These are phyloP conservation scores for Clarias fuscus DNA, from an alignment of 2,797 vertebrate genomes.

Conservation along the genomic window DNA sequence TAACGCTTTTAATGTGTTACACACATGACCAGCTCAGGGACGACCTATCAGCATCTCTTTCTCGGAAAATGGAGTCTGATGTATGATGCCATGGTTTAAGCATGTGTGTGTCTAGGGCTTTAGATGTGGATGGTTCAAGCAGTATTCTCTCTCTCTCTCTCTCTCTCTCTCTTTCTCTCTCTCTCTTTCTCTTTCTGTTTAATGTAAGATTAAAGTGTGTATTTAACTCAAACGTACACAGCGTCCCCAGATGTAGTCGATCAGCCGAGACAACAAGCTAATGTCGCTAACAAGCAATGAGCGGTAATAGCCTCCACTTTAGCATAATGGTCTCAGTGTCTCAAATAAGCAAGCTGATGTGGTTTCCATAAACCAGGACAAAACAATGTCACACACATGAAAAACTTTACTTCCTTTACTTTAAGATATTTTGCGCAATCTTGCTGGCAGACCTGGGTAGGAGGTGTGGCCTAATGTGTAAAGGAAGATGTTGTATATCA, in stretches of 20 bases:
- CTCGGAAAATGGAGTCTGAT: not conserved
- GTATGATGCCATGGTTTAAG: not conserved
- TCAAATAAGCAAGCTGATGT: not conserved
- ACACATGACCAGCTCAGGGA: not conserved
- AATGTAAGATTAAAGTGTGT: constrained; percentile 19
- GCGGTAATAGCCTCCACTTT: not conserved
- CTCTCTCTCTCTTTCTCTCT: not conserved
- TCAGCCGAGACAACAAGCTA: constrained; percentile 10
- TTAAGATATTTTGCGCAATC: not conserved
- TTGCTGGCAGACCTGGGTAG: not conserved
- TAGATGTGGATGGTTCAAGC: not conserved
- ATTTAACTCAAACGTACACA: not conserved
- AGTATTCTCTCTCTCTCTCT: not conserved
- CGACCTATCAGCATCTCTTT: not conserved
- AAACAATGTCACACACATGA: not conserved
- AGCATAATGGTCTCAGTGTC: constrained; percentile 4
- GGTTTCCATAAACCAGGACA: not conserved
- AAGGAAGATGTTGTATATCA: no score
- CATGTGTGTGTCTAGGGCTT: not conserved
- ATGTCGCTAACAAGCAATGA: constrained; percentile 17
- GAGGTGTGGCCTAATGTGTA: not conserved
- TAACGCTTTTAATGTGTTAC: not conserved
- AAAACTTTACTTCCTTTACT: not conserved
- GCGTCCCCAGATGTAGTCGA: not conserved
- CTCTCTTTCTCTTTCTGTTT: not conserved